A percentile compares a stretch with the other conserved stretches of the same genome.
phyloP scores from a whole-genome alignment of 2,888 invertebrate species.

The Drosophila emarginata region DNA sequence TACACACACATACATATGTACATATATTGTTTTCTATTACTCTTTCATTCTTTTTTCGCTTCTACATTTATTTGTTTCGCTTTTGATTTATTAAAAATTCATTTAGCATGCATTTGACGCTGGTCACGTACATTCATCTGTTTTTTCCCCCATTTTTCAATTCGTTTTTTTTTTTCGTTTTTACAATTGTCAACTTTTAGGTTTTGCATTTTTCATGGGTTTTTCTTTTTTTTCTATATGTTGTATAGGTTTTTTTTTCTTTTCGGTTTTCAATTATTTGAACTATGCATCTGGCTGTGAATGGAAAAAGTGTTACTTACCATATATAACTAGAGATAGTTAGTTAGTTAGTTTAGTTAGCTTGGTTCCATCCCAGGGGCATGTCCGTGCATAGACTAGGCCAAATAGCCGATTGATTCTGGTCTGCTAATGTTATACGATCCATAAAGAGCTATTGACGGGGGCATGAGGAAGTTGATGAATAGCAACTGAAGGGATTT shows the following conservation, averaged over 20 bases:
- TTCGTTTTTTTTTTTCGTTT: constrained; percentile 1
- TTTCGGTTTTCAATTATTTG: constrained; percentile 59
- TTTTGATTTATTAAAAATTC: constrained; percentile 61
- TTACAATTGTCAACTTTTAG: constrained; percentile 55
- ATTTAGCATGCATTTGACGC: constrained; percentile 45
- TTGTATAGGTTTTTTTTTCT: constrained; percentile 7
- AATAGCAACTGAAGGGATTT: too few relatives aligned
- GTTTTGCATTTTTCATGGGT: constrained; percentile 59
- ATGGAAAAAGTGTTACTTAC: not conserved
- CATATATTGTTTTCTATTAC: not conserved
- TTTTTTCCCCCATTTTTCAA: not conserved
- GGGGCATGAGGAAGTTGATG: not conserved
- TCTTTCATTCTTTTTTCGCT: not conserved
- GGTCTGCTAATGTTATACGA: not conserved
- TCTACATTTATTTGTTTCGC: not conserved
- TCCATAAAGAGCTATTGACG: too few relatives aligned
- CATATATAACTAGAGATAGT: not conserved
- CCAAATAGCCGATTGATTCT: not conserved
- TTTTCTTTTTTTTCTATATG: constrained; percentile 48
- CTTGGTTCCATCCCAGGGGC: not conserved
- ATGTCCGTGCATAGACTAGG: constrained; percentile 6
- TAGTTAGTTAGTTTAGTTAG: not conserved
- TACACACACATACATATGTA: not conserved
- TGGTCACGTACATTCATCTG: constrained; percentile 19
- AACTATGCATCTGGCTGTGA: constrained; percentile 50